These are phyloP conservation scores for Lasioglossum morio DNA, from an alignment of 2,888 invertebrate species.

Conservation along the genomic window DNA sequence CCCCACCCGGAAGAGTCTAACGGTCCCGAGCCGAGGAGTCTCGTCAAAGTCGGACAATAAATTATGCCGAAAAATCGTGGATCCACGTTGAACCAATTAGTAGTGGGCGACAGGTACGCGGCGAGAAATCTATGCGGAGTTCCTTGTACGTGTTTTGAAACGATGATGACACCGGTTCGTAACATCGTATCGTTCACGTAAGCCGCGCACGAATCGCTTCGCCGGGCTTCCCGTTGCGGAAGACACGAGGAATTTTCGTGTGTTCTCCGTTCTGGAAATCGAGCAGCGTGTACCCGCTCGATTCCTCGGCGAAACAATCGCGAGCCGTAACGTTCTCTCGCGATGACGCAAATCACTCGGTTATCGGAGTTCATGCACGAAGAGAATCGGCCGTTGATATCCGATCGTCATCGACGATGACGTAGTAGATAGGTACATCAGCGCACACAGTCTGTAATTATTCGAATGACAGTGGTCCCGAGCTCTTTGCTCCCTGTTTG, in stretches of 20 bases:
- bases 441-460: not conserved
- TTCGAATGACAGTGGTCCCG: not conserved
- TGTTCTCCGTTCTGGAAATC: not conserved
- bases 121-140: slow-evolving; percentile 38
- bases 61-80: not conserved
- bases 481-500: slow-evolving; percentile 17
- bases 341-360: not conserved
- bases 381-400: not conserved
- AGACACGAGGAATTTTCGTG: slow-evolving; percentile 8
- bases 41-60: not conserved
- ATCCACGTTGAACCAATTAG: slow-evolving; percentile 28
- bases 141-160: slow-evolving; percentile 57
- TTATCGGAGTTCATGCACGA: not conserved
- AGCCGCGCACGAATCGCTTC: slow-evolving; percentile 21
- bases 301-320: not conserved
- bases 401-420: not conserved
- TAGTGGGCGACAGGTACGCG: slow-evolving; percentile 28
- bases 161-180: not conserved
- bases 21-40: not conserved
- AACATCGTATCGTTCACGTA: slow-evolving; percentile 22
- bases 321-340: not conserved
- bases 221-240: not conserved
- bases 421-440: not conserved
- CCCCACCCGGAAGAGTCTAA: not conserved
- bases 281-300: not conserved